phyloP scores from a whole-genome alignment of 1,140 invertebrate species.

The Drosophila busckii region DNA sequence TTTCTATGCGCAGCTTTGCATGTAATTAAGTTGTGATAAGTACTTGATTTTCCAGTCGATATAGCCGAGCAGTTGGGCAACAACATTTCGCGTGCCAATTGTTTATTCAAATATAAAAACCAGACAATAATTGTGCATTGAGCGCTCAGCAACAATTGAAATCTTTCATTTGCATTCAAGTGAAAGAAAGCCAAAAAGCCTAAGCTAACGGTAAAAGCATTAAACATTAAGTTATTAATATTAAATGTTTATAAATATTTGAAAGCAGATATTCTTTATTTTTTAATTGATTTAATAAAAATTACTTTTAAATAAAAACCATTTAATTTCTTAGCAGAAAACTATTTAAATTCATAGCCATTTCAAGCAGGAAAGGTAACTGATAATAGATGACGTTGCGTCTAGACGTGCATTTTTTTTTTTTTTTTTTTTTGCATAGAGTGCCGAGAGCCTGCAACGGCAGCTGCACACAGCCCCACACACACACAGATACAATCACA shows the following conservation, averaged over 20 bases:
- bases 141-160: too few species aligned
- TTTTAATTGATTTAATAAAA: too few species aligned
- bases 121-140: constrained; percentile 14
- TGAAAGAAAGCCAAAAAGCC: constrained; percentile 11
- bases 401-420: constrained; percentile 65
- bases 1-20: constrained; percentile 15
- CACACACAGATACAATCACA: constrained; percentile 10
- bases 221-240: constrained; percentile 6
- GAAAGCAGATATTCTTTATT: constrained; percentile 16
- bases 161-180: too few species aligned
- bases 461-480: constrained; percentile 11
- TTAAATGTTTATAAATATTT: constrained; percentile 19
- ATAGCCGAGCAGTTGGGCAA: too few species aligned
- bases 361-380: constrained; percentile 24
- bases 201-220: constrained; percentile 1
- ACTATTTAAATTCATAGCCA: constrained; percentile 16
- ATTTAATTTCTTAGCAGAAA: too few species aligned
- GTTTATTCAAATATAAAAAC: constrained; percentile 49
- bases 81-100: constrained; percentile 49
- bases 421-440: constrained; percentile 13
- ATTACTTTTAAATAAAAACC: too few species aligned
- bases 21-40: constrained; percentile 1
- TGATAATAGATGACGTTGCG: constrained; percentile 43
- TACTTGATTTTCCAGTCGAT: too few species aligned
- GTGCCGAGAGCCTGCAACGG: constrained; percentile 18